Conservation (phyloP, 2,888 invertebrate genomes). For the Keiferia lycopersicella region DNA sequence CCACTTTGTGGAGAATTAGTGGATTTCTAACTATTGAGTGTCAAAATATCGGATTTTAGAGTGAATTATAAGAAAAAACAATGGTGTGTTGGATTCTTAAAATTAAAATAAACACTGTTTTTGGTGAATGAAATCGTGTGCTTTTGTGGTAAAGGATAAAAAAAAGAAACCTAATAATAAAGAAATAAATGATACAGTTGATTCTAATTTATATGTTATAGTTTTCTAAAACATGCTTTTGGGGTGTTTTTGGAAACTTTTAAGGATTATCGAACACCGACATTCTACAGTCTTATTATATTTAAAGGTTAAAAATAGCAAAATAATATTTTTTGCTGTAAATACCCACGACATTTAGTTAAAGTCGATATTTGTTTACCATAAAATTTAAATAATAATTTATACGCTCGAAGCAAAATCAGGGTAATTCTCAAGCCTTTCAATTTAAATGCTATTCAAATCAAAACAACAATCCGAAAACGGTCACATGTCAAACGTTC, state of each 20-base stretch:
- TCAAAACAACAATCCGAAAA: constrained; percentile 27
- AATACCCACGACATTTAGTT: no score
- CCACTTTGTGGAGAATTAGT: neutral
- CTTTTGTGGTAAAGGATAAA: no score
- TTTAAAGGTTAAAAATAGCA: no score
- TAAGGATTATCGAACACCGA: no score
- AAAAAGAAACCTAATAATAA: no score
- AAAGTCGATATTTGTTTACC: neutral
- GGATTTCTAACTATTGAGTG: constrained; percentile 27
- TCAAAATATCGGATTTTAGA: constrained; percentile 9
- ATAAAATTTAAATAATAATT: neutral
- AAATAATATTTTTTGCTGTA: no score
- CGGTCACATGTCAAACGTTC: constrained; percentile 31
- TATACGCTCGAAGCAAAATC: constrained; percentile 1
- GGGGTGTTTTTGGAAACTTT: no score
- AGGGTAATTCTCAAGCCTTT: neutral
- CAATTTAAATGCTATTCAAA: constrained; percentile 27
- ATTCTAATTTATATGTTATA: no score
- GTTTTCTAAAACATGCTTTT: no score
- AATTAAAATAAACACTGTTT: neutral
- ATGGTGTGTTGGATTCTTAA: neutral
- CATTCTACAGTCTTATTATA: no score
- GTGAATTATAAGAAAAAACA: neutral
- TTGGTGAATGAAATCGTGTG: neutral
- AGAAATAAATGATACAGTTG: no score